Percentiles rank a stretch among this genome's conserved stretches.
phyloP scores from a whole-genome alignment of 2,888 invertebrate genomes.

The Polyploca ridens region DNA sequence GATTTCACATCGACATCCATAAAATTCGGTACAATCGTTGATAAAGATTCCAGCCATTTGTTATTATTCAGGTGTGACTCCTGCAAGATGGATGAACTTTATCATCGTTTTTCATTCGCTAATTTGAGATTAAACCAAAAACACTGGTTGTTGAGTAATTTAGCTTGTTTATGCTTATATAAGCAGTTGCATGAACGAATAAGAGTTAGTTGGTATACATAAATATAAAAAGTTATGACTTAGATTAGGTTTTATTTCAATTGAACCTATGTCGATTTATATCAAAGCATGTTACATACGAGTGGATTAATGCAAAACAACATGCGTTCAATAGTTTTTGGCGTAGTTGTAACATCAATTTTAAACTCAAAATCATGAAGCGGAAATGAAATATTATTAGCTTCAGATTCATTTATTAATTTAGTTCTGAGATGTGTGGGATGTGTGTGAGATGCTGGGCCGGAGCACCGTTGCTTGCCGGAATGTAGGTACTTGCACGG shows the following conservation, averaged over 20 bases:
- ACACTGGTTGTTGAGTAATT: no score
- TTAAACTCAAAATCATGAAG: constrained; percentile 25
- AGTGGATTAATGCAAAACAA: not conserved
- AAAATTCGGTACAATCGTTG: not conserved
- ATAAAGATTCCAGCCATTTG: no score
- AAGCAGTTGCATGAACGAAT: no score
- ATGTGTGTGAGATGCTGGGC: constrained; percentile 43
- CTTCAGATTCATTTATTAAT: no score
- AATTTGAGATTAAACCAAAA: no score
- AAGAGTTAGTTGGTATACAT: no score
- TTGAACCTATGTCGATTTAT: not conserved
- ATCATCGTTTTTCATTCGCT: no score
- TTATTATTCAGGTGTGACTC: no score
- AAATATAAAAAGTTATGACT: no score
- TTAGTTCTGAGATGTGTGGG: constrained; percentile 36
- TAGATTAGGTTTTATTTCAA: no score
- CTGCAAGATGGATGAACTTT: no score
- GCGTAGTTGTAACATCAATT: not conserved
- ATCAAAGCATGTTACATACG: not conserved
- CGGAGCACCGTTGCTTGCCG: constrained; percentile 58
- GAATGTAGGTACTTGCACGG: constrained; percentile 43
- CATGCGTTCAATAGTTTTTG: not conserved
- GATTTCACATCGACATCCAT: not conserved
- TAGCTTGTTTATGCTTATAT: no score
- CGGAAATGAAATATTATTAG: constrained; percentile 21